Evolutionary conservation across 35 echinoderm and acorn worm species (phyloP).

Genomic region (Lytechinus variegatus): DNA sequence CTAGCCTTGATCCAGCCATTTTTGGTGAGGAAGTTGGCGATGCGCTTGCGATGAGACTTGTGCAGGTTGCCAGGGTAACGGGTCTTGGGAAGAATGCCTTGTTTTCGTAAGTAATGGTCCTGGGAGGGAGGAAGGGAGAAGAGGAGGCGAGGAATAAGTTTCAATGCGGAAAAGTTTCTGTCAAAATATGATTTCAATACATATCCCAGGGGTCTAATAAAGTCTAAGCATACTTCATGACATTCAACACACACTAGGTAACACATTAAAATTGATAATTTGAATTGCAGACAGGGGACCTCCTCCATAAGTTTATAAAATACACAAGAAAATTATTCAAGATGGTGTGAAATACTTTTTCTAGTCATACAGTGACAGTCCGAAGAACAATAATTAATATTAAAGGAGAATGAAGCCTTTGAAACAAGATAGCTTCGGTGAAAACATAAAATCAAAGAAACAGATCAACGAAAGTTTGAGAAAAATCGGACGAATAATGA

Average conservation of each 20-base stretch:
- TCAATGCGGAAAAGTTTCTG: not conserved
- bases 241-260: not conserved
- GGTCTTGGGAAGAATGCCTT: conserved; percentile 89
- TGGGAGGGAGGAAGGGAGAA: conserved; percentile 40
- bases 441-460: too few relatives aligned
- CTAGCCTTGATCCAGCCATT: conserved; percentile 71
- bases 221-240: not conserved
- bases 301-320: not conserved
- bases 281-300: not conserved
- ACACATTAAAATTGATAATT: not conserved
- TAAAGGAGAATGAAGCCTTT: too few relatives aligned
- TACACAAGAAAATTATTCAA: not conserved
- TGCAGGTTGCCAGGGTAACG: conserved; percentile 91
- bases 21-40: conserved; percentile 84
- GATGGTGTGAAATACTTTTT: not conserved
- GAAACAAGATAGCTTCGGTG: too few relatives aligned
- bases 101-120: conserved; percentile 87
- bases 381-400: not conserved
- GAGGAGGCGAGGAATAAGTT: not conserved
- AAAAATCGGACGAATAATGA: too few relatives aligned
- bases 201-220: not conserved
- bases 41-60: conserved; percentile 87
- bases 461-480: too few relatives aligned
- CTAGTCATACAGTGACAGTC: not conserved
- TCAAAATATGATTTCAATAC: not conserved